Base-by-base conservation (phyloP, 2,797 vertebrate genomes). In the Sylvia borin region DNA sequence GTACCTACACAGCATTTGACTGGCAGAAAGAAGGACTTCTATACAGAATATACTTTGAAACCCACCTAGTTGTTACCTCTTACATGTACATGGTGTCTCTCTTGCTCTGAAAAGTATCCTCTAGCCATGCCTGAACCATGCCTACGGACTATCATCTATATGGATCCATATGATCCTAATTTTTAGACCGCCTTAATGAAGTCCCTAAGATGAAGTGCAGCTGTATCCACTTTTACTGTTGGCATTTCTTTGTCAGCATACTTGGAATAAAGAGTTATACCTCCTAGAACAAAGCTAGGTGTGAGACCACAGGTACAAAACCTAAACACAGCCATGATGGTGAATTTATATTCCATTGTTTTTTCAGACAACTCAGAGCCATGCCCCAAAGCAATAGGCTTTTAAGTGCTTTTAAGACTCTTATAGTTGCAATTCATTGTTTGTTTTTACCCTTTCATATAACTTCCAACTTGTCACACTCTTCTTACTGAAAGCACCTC, bases 271-370 rank as follows among this genome's bases (percentile, higher is more conserved):
- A 40, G 24, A 9, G 2, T 60, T 60, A 7, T 34, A 38, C 38
- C 6, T 62, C 50, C n/a, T 10, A 34, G 21, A 71, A 26, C 32
- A 38, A 2, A 26, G 16, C 4, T 42, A 31, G 15, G 15, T 20
- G 3, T 54, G 66, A 87, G 22, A 57, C 12, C 17, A 40, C 7
- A 16, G 53, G 20, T 17, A 4, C 10, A 32, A 32, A 70, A 45
- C 10, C 18, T 0, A 0, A 70, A 53, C 15, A 36, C 5, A 36
- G 19, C 4, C 20, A 20, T 26, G 31, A 67, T 11, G 6, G 14
- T 53, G 42, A 76, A 65, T 70, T 34, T 58, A 42, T 50, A 84
- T 9, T 38, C 27, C 11, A 21, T 3, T 65, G 21, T 14, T 61
- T 36, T 61, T 76, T 79, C 22, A 53, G 27, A 53, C 10, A 13